These are phyloP conservation scores for Coreius guichenoti DNA, from an alignment of 2,797 vertebrate genomes.

Conservation along the genomic window DNA sequence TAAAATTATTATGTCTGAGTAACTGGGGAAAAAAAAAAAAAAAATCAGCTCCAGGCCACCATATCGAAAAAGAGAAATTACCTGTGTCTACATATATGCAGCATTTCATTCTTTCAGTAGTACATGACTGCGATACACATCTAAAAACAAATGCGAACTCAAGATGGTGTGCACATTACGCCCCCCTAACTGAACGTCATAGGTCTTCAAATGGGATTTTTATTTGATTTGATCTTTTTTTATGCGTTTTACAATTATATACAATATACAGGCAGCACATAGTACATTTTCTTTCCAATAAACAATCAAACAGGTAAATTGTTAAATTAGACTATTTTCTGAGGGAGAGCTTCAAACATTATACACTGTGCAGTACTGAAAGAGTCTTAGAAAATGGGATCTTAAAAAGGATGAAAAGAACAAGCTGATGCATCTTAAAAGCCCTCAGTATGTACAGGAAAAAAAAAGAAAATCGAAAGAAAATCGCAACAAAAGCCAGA, in stretches of 20 bases:
- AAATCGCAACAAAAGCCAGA: conserved; percentile 66
- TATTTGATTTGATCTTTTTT: conserved; percentile 77
- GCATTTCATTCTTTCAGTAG: conserved; percentile 46
- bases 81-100: not conserved
- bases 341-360: conserved; percentile 74
- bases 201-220: conserved; percentile 78
- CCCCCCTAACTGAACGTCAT: conserved; percentile 75
- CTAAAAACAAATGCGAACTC: conserved; percentile 55
- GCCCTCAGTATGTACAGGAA: conserved; percentile 84
- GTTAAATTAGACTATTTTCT: conserved; percentile 68
- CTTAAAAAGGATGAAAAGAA: conserved; percentile 80
- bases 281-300: conserved; percentile 79
- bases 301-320: conserved; percentile 75
- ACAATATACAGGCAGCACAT: conserved; percentile 88
- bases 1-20: not conserved
- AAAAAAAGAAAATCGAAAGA: conserved; percentile 66
- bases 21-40: not conserved
- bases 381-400: conserved; percentile 79
- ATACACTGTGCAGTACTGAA: conserved; percentile 76
- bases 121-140: conserved; percentile 32
- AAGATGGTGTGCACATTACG: conserved; percentile 69
- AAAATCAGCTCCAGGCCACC: not conserved
- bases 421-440: conserved; percentile 81
- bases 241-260: conserved; percentile 85
- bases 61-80: not conserved